These are phyloP conservation scores for Drosophila navojoa DNA, from an alignment of 1,140 invertebrate genomes.

Conservation along the genomic window DNA sequence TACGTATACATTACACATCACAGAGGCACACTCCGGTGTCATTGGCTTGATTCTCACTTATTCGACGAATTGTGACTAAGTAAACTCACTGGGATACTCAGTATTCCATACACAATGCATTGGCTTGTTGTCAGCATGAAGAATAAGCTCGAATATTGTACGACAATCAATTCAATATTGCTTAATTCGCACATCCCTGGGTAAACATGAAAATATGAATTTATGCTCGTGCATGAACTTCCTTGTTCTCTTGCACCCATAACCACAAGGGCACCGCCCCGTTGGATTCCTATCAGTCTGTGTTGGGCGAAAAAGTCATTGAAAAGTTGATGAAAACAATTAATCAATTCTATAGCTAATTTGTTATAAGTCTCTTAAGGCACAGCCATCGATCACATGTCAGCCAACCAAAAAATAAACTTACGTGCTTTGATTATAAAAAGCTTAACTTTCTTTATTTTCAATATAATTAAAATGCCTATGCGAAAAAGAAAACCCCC, in stretches of 20 bases:
- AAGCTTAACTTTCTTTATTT: too few relatives aligned
- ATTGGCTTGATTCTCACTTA: background rate
- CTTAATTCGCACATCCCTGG: background rate
- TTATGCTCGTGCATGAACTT: background rate
- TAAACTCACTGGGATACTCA: background rate
- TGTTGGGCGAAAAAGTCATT: background rate
- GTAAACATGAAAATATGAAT: background rate
- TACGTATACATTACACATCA: too few relatives aligned
- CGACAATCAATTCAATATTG: too few relatives aligned
- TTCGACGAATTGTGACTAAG: background rate
- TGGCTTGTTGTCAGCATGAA: too few relatives aligned
- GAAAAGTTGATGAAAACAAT: too few relatives aligned
- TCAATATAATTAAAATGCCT: background rate
- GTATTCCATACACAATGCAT: background rate
- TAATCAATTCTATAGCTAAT: too few relatives aligned
- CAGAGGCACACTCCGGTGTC: background rate
- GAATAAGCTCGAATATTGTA: too few relatives aligned
- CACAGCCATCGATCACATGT: too few relatives aligned
- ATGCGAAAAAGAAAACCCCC: background rate
- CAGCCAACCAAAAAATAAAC: too few relatives aligned
- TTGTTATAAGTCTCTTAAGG: too few relatives aligned
- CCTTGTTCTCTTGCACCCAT: background rate
- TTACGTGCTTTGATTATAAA: too few relatives aligned
- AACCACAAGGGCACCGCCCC: background rate
- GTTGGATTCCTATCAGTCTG: background rate